Conservation (phyloP, 2,113 vertebrate species). For the Numida meleagris region DNA sequence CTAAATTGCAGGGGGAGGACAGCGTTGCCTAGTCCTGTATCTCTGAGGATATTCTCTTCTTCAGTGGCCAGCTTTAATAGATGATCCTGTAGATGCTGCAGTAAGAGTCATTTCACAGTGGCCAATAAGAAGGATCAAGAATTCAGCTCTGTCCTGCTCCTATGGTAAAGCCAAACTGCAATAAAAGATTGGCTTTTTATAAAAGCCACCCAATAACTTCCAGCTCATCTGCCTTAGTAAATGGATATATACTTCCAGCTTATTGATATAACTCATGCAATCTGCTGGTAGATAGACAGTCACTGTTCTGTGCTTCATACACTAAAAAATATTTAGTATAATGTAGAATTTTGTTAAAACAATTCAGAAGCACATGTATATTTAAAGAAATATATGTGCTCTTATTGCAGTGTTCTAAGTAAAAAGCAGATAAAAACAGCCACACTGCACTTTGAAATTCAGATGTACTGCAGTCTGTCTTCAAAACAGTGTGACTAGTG, state of each 20-base stretch:
- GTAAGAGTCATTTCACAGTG: background rate
- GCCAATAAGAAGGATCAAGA: background rate
- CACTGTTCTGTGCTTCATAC: background rate
- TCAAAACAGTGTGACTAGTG: background rate
- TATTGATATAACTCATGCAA: background rate
- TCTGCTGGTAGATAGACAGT: conserved; percentile 8
- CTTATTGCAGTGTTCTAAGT: background rate
- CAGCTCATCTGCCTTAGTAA: background rate
- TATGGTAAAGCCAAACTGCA: background rate
- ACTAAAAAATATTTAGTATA: background rate
- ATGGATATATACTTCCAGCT: conserved; percentile 17
- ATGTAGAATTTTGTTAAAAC: background rate
- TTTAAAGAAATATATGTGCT: background rate
- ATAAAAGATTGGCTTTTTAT: too few relatives aligned
- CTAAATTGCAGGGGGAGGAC: background rate
- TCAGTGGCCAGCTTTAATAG: too few relatives aligned
- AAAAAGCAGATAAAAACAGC: background rate
- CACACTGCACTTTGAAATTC: background rate
- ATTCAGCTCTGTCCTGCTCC: background rate
- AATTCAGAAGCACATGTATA: background rate
- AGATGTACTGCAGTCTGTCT: background rate
- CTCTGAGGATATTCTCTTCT: background rate
- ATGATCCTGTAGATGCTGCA: background rate
- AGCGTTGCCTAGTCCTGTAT: background rate
- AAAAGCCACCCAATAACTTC: background rate